phyloP scores from a whole-genome alignment of 2,797 vertebrate species.

The Champsocephalus esox region DNA sequence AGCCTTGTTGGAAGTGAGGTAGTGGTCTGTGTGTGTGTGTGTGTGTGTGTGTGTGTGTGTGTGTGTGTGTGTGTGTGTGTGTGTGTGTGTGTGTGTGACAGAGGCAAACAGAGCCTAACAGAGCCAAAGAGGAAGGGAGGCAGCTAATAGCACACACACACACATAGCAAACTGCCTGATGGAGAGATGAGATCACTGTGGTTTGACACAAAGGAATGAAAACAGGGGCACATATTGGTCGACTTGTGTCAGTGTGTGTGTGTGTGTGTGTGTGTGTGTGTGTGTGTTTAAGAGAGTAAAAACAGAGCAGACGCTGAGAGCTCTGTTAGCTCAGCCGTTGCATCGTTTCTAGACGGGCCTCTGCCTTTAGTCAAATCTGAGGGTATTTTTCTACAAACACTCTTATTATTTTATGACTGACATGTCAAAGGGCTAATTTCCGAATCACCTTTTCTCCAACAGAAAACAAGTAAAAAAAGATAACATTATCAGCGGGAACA shows the following conservation, averaged over 20 bases:
- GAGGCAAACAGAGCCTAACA: conserved; percentile 44
- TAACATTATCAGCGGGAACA: conserved; percentile 36
- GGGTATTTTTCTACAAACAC: conserved; percentile 16
- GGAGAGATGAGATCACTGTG: conserved; percentile 80
- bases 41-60: no score
- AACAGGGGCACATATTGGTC: conserved; percentile 62
- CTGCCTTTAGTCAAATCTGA: conserved; percentile 17
- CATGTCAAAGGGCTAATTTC: conserved; percentile 53
- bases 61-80: background rate
- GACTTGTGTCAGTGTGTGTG: conserved; percentile 23
- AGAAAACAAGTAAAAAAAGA: conserved; percentile 5
- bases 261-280: background rate
- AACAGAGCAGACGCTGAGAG: conserved; percentile 7
- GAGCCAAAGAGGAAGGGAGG: conserved; percentile 71
- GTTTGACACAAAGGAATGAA: conserved; percentile 81
- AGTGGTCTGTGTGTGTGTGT: background rate
- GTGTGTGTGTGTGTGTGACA: conserved; percentile 1
- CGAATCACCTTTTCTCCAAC: conserved; percentile 44
- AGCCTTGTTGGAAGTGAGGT: conserved; percentile 33
- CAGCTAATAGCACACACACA: conserved; percentile 69
- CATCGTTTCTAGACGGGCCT: conserved; percentile 11
- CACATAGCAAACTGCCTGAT: conserved; percentile 67
- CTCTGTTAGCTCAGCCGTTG: conserved; percentile 34
- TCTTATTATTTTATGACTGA: conserved; percentile 56
- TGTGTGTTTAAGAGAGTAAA: conserved; percentile 40